phyloP scores from a whole-genome alignment of 1,140 invertebrate species.

The Lutraria rhynchaena region DNA sequence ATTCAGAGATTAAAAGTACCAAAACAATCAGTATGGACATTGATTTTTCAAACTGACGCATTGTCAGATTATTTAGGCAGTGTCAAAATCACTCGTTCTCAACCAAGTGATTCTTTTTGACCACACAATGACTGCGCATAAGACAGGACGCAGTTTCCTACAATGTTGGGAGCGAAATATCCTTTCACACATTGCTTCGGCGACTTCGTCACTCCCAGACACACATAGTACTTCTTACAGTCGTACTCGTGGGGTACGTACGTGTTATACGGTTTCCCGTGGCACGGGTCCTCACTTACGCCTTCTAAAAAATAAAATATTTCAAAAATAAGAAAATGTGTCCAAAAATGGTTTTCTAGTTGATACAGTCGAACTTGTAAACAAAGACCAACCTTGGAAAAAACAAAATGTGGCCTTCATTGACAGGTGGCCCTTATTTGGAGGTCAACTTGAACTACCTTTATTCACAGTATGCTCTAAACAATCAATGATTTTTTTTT shows the following conservation, averaged over 20 bases:
- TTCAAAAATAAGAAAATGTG: not conserved
- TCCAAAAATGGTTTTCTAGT: not conserved
- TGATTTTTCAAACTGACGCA: too few relatives aligned
- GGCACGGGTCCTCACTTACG: constrained; percentile 24
- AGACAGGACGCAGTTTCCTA: constrained; percentile 49
- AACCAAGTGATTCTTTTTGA: constrained; percentile 7
- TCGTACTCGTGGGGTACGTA: constrained; percentile 47
- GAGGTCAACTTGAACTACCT: too few relatives aligned
- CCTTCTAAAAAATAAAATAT: not conserved
- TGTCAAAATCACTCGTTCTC: too few relatives aligned
- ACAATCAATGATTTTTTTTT: too few relatives aligned
- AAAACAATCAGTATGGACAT: too few relatives aligned
- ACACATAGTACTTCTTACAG: constrained; percentile 55
- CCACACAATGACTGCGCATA: constrained; percentile 54
- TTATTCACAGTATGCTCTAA: too few relatives aligned
- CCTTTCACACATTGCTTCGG: constrained; percentile 41
- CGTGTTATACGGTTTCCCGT: constrained; percentile 13
- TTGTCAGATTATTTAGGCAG: too few relatives aligned
- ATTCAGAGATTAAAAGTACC: too few relatives aligned
- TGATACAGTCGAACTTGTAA: not conserved
- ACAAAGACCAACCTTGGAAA: too few relatives aligned
- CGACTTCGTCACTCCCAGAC: constrained; percentile 40
- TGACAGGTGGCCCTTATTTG: too few relatives aligned
- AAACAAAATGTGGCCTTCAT: too few relatives aligned
- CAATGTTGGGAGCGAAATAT: constrained; percentile 49